phyloP scores from a whole-genome alignment of 2,888 invertebrate species.

The Drosophila melanocephala region DNA sequence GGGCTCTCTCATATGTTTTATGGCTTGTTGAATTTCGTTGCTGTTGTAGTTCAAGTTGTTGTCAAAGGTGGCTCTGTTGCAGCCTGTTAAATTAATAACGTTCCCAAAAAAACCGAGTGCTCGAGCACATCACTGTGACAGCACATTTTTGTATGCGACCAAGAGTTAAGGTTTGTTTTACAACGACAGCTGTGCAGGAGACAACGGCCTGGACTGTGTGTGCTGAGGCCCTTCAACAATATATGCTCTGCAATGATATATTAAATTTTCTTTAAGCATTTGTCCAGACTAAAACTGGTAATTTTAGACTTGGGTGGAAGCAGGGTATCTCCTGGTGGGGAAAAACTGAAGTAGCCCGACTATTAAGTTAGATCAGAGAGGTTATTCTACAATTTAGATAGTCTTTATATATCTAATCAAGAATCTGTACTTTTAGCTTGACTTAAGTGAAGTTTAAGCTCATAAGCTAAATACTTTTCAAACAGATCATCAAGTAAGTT shows the following conservation, averaged over 20 bases:
- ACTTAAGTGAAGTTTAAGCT: too few relatives aligned
- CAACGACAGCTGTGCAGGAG: conserved; percentile 76
- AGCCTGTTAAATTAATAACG: conserved; percentile 82
- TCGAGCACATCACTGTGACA: conserved; percentile 43
- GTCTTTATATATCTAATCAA: not conserved
- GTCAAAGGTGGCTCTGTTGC: conserved; percentile 66
- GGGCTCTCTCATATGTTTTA: conserved; percentile 83
- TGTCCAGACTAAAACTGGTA: not conserved
- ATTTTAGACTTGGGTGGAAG: not conserved
- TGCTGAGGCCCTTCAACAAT: conserved; percentile 36
- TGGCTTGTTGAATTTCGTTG: conserved; percentile 83
- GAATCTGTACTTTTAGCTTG: too few relatives aligned
- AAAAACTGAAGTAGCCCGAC: not conserved
- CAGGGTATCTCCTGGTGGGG: not conserved
- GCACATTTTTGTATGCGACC: conserved; percentile 56
- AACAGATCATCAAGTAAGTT: not conserved
- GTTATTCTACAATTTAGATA: not conserved
- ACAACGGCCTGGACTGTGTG: conserved; percentile 34
- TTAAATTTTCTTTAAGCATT: conserved; percentile 62
- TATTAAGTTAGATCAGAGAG: not conserved
- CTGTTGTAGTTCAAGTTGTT: conserved; percentile 73
- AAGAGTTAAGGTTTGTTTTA: conserved; percentile 74
- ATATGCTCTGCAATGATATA: conserved; percentile 51
- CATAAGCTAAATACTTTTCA: not conserved
- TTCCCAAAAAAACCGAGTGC: conserved; percentile 30